A percentile compares a stretch with the other conserved stretches of the same genome.
Evolutionary conservation across 2,888 invertebrate genomes (phyloP).

Genomic region (Teinopalpus imperialis): DNA sequence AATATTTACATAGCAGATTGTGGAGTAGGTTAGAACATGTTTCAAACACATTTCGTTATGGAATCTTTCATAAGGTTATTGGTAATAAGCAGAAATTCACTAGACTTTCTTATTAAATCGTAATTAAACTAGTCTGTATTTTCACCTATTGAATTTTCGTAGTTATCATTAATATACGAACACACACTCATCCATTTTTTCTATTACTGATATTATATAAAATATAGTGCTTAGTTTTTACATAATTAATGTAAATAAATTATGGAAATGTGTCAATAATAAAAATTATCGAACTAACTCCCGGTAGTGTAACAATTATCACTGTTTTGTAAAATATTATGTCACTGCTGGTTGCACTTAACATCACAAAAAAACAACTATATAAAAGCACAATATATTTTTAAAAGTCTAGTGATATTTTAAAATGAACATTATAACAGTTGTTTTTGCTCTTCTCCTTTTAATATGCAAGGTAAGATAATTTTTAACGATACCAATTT

Average conservation of each 20-base stretch:
- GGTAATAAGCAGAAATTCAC: too few species aligned
- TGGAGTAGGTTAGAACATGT: too few species aligned
- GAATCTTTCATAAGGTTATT: too few species aligned
- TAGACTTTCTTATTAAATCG: too few species aligned
- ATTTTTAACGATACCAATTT: slow-evolving; percentile 8
- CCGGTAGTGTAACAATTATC: slow-evolving; percentile 18
- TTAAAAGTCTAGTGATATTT: slow-evolving; percentile 3
- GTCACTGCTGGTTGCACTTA: slow-evolving; percentile 13
- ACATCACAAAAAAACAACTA: slow-evolving; percentile 1
- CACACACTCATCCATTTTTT: too few species aligned
- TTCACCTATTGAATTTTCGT: too few species aligned
- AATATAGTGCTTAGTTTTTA: slow-evolving; percentile 15
- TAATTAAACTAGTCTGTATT: too few species aligned
- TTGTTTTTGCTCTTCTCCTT: slow-evolving; percentile 6
- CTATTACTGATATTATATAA: too few species aligned
- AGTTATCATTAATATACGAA: too few species aligned
- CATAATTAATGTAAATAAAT: slow-evolving; percentile 8
- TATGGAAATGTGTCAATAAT: slow-evolving; percentile 5
- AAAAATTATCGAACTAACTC: slow-evolving; percentile 2
- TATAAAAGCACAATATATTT: slow-evolving; percentile 18
- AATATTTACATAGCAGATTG: too few species aligned
- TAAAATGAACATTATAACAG: slow-evolving; percentile 18
- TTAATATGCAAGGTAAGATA: slow-evolving; percentile 20
- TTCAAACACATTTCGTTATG: too few species aligned
- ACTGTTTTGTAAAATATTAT: slow-evolving; percentile 19